A percentile compares a stretch with the other conserved stretches of the same genome.
Evolutionary conservation across 1,140 invertebrate genomes (phyloP).

Genomic region (Nebria ingens): DNA sequence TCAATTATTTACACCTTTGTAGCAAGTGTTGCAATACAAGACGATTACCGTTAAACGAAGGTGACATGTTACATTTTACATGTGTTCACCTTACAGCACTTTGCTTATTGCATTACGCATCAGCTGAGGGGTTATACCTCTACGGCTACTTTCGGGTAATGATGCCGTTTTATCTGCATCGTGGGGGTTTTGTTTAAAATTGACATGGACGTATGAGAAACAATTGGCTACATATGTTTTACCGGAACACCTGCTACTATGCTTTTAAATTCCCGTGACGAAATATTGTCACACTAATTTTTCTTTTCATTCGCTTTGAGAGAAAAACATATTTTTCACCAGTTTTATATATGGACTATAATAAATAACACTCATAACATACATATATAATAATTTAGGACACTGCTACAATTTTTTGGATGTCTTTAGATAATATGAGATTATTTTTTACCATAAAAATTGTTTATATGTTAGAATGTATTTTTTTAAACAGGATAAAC

Average conservation of each 20-base stretch:
- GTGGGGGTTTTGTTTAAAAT: background rate
- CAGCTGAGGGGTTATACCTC: background rate
- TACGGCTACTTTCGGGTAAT: background rate
- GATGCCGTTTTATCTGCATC: background rate
- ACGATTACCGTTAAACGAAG: background rate
- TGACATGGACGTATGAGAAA: background rate
- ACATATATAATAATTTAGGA: too few relatives aligned
- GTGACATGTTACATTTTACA: too few relatives aligned
- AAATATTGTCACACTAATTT: background rate
- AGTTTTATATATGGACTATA: too few relatives aligned
- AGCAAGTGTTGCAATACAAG: background rate
- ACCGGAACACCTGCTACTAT: background rate
- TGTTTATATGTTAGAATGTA: too few relatives aligned
- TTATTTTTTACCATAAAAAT: too few relatives aligned
- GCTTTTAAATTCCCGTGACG: background rate
- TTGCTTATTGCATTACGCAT: background rate
- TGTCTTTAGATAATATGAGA: too few relatives aligned
- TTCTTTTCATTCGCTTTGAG: too few relatives aligned
- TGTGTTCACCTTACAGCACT: background rate
- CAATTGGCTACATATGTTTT: background rate
- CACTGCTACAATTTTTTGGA: too few relatives aligned
- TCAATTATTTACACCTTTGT: conserved; percentile 5
- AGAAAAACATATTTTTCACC: too few relatives aligned
- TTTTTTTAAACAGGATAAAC: too few relatives aligned
- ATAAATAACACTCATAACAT: too few relatives aligned